phyloP scores from a whole-genome alignment of 2,113 vertebrate species.

The Grammomys surdaster region DNA sequence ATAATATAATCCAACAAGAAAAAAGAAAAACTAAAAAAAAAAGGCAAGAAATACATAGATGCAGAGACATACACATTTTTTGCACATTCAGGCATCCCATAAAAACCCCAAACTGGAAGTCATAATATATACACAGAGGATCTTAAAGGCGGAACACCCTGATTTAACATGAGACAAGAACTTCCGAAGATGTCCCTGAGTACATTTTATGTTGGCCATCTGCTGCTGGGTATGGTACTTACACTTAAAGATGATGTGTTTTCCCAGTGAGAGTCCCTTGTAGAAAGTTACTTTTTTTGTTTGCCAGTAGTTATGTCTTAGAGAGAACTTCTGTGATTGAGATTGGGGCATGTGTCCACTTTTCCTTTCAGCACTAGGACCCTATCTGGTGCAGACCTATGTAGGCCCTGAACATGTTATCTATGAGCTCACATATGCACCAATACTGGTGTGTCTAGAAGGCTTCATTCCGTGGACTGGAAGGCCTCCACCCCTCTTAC shows the following conservation, averaged over 20 bases:
- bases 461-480: neutral
- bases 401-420: neutral
- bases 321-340: neutral
- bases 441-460: neutral
- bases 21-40: neutral
- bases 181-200: neutral
- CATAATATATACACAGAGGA: neutral
- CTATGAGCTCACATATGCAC: neutral
- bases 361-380: neutral
- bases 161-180: neutral
- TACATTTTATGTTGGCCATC: neutral
- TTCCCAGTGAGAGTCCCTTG: neutral
- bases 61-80: neutral
- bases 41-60: neutral
- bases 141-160: neutral
- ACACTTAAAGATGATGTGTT: neutral
- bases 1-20: neutral
- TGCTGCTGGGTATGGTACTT: neutral
- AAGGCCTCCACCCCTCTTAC: neutral
- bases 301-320: neutral
- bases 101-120: neutral
- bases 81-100: neutral
- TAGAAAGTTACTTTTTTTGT: neutral
- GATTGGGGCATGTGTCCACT: neutral
- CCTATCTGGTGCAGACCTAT: neutral